phyloP scores from a whole-genome alignment of 2,888 invertebrate species.

The Timema podura region DNA sequence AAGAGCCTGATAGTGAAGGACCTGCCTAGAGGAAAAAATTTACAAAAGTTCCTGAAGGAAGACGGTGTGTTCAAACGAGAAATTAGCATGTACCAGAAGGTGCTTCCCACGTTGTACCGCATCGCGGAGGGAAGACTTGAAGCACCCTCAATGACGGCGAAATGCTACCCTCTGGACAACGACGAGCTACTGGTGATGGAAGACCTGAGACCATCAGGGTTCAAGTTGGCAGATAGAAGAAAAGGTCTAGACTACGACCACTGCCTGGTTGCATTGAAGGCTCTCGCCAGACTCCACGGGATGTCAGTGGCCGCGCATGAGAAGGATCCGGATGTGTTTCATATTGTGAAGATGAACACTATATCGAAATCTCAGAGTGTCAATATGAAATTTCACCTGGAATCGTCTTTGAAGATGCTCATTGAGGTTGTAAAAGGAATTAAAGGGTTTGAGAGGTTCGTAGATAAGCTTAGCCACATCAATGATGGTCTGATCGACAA shows the following conservation, averaged over 20 bases:
- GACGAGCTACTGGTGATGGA: slow-evolving; percentile 23
- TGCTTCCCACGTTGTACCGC: slow-evolving; percentile 20
- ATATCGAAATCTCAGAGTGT: not conserved
- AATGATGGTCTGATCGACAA: not conserved
- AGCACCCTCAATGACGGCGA: not conserved
- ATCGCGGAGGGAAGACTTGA: slow-evolving; percentile 5
- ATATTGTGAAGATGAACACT: slow-evolving; percentile 16
- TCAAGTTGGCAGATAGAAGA: slow-evolving; percentile 21
- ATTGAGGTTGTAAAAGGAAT: slow-evolving; percentile 13
- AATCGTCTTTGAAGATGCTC: not conserved
- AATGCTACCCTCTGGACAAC: slow-evolving; percentile 1
- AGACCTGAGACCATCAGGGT: slow-evolving; percentile 24
- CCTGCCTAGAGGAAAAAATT: slow-evolving; percentile 9
- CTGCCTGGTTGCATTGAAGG: slow-evolving; percentile 17
- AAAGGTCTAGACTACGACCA: slow-evolving; percentile 25
- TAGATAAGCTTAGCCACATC: not conserved
- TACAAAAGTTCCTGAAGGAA: slow-evolving; percentile 20
- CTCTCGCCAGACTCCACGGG: slow-evolving; percentile 28
- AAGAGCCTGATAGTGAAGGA: slow-evolving; percentile 26
- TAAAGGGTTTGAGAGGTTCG: slow-evolving; percentile 18
- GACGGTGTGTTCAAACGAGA: slow-evolving; percentile 24
- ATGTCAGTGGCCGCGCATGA: slow-evolving; percentile 22
- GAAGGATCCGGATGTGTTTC: slow-evolving; percentile 18
- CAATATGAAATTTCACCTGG: not conserved
- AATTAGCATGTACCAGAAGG: slow-evolving; percentile 18